Conservation (phyloP, 2,113 vertebrate genomes). For the Globicephala melas region DNA sequence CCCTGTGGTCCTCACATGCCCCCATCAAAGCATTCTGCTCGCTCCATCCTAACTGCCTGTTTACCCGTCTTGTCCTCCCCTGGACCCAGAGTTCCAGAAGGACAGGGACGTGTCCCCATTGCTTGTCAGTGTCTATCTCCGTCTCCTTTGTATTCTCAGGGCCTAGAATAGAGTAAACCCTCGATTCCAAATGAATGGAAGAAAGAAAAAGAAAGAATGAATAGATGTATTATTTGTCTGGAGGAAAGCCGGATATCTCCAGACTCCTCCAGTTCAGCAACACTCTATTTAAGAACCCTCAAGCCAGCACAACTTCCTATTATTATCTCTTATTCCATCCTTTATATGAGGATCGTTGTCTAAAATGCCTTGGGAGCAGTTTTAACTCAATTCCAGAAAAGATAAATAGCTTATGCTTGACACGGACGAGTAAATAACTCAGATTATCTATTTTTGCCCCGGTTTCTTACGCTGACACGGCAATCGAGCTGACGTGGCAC, state of each 20-base stretch:
- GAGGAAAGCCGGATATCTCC: not conserved
- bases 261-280: not conserved
- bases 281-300: not conserved
- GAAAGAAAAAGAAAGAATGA: not conserved
- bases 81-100: not conserved
- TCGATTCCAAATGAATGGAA: not conserved
- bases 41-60: rapidly evolving
- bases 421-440: not conserved
- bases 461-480: not conserved
- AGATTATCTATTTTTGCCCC: not conserved
- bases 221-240: not conserved
- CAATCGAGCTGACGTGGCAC: not conserved
- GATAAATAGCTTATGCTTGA: not conserved
- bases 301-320: not conserved
- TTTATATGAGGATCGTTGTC: not conserved
- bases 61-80: too few species aligned
- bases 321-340: not conserved
- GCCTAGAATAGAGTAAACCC: not conserved
- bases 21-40: rapidly evolving
- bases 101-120: rapidly evolving
- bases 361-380: not conserved
- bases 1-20: not conserved
- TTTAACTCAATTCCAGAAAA: not conserved
- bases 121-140: not conserved
- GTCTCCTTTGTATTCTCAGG: not conserved